Evolutionary conservation across 2,888 invertebrate genomes (phyloP).

Genomic region (Drosophila mimetica): DNA sequence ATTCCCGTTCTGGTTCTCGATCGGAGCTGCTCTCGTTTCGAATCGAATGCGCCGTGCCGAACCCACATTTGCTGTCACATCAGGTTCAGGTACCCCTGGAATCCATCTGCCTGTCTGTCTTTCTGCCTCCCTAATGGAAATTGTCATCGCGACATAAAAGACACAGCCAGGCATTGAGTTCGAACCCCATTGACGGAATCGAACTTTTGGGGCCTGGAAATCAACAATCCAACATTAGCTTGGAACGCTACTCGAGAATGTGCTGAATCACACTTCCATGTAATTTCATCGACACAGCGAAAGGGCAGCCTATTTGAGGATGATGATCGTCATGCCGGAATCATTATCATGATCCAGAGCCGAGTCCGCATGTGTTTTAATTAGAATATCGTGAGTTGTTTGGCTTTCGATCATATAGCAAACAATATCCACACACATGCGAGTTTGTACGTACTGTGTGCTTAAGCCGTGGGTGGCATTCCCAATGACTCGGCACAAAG

Average conservation of each 20-base stretch:
- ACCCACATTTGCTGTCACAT: slow-evolving; percentile 62
- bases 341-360: slow-evolving; percentile 38
- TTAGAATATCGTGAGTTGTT: slow-evolving; percentile 78
- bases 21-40: slow-evolving; percentile 63
- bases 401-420: slow-evolving; percentile 75
- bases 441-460: slow-evolving; percentile 20
- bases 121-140: slow-evolving; percentile 65
- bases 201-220: slow-evolving; percentile 30
- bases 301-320: slow-evolving; percentile 30
- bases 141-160: slow-evolving; percentile 64
- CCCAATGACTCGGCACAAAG: slow-evolving; percentile 62
- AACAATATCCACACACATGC: slow-evolving; percentile 55
- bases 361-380: slow-evolving; percentile 69
- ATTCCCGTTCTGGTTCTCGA: slow-evolving; percentile 36
- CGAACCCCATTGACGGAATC: slow-evolving; percentile 25
- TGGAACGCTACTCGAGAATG: slow-evolving; percentile 55
- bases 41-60: slow-evolving; percentile 47
- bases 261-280: slow-evolving; percentile 71
- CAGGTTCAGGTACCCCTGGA: slow-evolving; percentile 71
- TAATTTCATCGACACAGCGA: slow-evolving; percentile 65
- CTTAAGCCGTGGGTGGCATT: slow-evolving; percentile 70
- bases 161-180: slow-evolving; percentile 7
- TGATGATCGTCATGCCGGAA: slow-evolving; percentile 17
- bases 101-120: slow-evolving; percentile 65
- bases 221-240: slow-evolving; percentile 67